A percentile compares a stretch with the other conserved stretches of the same genome.
These are phyloP conservation scores for Zaprionus lineosus DNA, from an alignment of 2,888 invertebrate genomes.

Conservation along the genomic window DNA sequence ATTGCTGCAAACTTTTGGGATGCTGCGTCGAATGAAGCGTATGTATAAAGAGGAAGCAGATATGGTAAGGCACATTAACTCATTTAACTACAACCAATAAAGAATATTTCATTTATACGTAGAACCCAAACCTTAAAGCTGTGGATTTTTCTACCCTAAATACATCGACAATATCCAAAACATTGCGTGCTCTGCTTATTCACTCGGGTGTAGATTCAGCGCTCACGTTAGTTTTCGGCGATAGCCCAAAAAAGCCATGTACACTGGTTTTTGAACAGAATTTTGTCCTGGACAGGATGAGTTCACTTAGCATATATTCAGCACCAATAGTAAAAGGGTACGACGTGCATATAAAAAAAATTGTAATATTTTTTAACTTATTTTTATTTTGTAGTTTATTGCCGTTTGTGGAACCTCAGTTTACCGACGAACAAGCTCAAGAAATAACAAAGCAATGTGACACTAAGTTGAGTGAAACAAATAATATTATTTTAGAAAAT, in stretches of 20 bases:
- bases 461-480: constrained; percentile 8
- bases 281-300: constrained; percentile 69
- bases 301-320: constrained; percentile 65
- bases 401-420: constrained; percentile 68
- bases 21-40: constrained; percentile 78
- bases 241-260: constrained; percentile 74
- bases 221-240: constrained; percentile 78
- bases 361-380: background rate
- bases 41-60: constrained; percentile 78
- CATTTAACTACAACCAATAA: too few species aligned
- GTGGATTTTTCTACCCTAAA: constrained; percentile 68
- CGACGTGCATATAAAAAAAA: background rate
- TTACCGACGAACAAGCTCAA: constrained; percentile 47
- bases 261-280: constrained; percentile 72
- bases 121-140: constrained; percentile 69
- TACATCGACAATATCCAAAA: constrained; percentile 64
- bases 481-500: background rate
- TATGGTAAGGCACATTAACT: constrained; percentile 53
- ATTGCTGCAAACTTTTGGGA: constrained; percentile 74
- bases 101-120: constrained; percentile 11
- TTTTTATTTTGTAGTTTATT: constrained; percentile 65
- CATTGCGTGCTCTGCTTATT: constrained; percentile 60
- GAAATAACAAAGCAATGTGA: constrained; percentile 58
- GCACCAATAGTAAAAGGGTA: constrained; percentile 74
- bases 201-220: constrained; percentile 72